phyloP scores from a whole-genome alignment of 2,113 vertebrate genomes.

The Tauraco erythrolophus region DNA sequence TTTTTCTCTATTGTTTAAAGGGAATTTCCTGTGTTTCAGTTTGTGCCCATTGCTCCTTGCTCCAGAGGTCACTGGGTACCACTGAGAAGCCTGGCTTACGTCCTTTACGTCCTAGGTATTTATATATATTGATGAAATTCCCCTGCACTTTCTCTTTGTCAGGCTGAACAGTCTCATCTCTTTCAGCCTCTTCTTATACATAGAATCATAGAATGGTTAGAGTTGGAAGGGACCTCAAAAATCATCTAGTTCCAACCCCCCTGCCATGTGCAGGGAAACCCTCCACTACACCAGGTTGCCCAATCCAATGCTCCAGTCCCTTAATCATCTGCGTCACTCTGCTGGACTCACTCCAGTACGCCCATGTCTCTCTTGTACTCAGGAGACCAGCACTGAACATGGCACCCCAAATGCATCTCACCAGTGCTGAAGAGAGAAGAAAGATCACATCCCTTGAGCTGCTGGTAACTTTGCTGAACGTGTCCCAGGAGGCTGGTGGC shows the following conservation, averaged over 20 bases:
- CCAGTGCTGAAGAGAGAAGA: neutral
- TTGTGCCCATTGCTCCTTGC: neutral
- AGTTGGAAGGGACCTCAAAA: too few relatives aligned
- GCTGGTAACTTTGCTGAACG: neutral
- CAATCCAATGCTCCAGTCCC: neutral
- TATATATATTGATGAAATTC: neutral
- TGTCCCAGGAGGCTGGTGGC: neutral
- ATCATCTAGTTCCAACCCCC: too few relatives aligned
- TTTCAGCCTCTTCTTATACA: neutral
- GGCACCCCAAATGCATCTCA: neutral
- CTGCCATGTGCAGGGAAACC: too few relatives aligned
- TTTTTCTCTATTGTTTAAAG: neutral
- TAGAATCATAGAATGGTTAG: too few relatives aligned
- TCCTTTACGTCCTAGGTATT: neutral
- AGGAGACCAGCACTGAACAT: neutral
- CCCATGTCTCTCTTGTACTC: neutral
- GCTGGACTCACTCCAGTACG: neutral
- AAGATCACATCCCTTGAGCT: neutral
- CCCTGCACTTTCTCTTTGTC: neutral
- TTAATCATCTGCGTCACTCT: rapidly evolving
- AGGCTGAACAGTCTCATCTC: neutral
- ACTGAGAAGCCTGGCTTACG: neutral
- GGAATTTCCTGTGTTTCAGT: neutral
- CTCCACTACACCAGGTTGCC: too few relatives aligned
- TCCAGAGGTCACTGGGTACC: neutral